Conservation (phyloP, 2,797 vertebrate genomes). For the Odontamblyopus rebecca region DNA sequence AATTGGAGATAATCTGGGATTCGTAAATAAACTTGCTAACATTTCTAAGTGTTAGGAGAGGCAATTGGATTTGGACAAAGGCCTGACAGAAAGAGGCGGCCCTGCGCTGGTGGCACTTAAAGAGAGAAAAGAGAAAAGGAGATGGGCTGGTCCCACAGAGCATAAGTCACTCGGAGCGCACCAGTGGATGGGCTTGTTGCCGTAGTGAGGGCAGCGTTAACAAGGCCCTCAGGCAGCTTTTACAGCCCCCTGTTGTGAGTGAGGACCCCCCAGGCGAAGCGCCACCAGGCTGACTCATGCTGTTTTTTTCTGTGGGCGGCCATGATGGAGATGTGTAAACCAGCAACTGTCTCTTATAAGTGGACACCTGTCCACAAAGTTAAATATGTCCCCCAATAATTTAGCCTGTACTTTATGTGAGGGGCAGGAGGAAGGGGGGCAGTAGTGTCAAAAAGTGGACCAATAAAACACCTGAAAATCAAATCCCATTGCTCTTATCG, state of each 20-base stretch:
- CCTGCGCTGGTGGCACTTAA: slow-evolving; percentile 59
- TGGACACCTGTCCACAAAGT: slow-evolving; percentile 33
- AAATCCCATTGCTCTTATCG: slow-evolving; percentile 97
- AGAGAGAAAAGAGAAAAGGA: slow-evolving; percentile 51
- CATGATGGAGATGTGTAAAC: slow-evolving; percentile 62
- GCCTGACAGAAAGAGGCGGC: slow-evolving; percentile 46
- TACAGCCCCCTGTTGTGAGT: slow-evolving; percentile 71
- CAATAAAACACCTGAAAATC: slow-evolving; percentile 81
- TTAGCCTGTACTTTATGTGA: slow-evolving; percentile 50
- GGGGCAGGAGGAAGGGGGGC: slow-evolving; percentile 24
- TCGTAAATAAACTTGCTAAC: background rate
- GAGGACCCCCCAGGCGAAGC: slow-evolving; percentile 74
- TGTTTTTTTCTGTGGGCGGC: slow-evolving; percentile 63
- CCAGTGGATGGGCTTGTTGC: slow-evolving; percentile 67
- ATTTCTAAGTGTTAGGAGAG: slow-evolving; percentile 24
- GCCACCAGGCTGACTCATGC: slow-evolving; percentile 66
- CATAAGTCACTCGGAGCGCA: slow-evolving; percentile 28
- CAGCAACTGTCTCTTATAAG: slow-evolving; percentile 87
- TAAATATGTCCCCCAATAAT: slow-evolving; percentile 39
- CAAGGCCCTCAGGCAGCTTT: slow-evolving; percentile 69
- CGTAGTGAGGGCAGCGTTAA: slow-evolving; percentile 69
- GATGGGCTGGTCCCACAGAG: slow-evolving; percentile 47
- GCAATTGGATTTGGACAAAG: slow-evolving; percentile 49
- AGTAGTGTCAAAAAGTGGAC: slow-evolving; percentile 67
- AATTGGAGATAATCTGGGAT: background rate